These are phyloP conservation scores for Tapirus indicus DNA, from an alignment of 2,797 vertebrate species.

Conservation along the genomic window DNA sequence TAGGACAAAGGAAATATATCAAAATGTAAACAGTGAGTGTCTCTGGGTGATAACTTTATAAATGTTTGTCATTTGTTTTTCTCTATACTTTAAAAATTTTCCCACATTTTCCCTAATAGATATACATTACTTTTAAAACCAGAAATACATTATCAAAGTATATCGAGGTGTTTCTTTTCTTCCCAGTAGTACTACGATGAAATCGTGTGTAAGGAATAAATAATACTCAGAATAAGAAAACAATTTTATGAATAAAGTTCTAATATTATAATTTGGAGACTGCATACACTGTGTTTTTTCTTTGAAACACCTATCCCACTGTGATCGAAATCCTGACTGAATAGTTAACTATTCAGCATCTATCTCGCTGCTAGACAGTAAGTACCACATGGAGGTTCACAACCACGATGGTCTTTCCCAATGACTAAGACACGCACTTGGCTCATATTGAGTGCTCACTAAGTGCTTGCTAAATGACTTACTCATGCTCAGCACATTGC, in stretches of 20 bases:
- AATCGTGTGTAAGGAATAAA: background rate
- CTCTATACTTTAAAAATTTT: background rate
- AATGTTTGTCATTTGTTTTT: background rate
- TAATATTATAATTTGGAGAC: background rate
- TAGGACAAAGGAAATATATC: background rate
- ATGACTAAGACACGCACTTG: no score
- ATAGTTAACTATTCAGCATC: no score
- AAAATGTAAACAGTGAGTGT: background rate
- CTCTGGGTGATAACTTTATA: background rate
- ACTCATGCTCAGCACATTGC: background rate
- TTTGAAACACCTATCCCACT: background rate
- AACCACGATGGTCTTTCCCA: background rate
- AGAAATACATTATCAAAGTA: background rate
- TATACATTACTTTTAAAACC: background rate
- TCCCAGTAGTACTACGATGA: background rate
- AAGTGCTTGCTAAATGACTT: background rate
- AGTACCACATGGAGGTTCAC: background rate
- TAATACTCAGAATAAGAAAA: background rate
- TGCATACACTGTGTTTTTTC: background rate
- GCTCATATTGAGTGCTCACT: background rate
- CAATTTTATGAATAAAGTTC: background rate
- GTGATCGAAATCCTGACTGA: accelerated
- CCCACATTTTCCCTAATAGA: background rate
- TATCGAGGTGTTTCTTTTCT: background rate
- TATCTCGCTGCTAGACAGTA: background rate